A percentile compares a stretch with the other conserved stretches of the same genome.
These are phyloP conservation scores for Chaetodon trifascialis DNA, from an alignment of 2,113 vertebrate genomes.

Conservation along the genomic window DNA sequence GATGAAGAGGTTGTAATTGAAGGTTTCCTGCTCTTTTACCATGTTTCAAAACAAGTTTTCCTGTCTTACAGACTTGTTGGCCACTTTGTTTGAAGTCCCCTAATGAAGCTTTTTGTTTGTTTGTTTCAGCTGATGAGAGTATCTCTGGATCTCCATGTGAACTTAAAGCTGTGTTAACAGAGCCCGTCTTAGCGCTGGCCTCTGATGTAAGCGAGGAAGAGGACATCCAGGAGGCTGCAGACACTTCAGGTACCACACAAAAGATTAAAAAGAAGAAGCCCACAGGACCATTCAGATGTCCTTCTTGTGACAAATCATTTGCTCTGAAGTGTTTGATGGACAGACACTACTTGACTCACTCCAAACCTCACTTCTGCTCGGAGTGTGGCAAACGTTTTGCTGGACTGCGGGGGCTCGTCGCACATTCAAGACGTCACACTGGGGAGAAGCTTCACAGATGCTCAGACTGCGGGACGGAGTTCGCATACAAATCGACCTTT, in stretches of 20 bases:
- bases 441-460: constrained; percentile 69
- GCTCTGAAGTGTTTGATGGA: constrained; percentile 66
- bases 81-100: not conserved
- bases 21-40: not conserved
- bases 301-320: constrained; percentile 69
- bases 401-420: constrained; percentile 26
- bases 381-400: constrained; percentile 73
- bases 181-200: not conserved
- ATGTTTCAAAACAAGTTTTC: not conserved
- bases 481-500: constrained; percentile 64
- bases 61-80: too few relatives aligned
- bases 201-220: not conserved
- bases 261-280: constrained; percentile 18
- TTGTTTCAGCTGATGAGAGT: constrained; percentile 30
- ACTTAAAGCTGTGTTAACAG: not conserved
- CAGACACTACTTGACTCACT: constrained; percentile 64
- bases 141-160: not conserved
- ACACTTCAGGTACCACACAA: not conserved
- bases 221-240: not conserved
- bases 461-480: constrained; percentile 60
- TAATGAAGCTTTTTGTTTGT: not conserved
- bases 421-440: constrained; percentile 62
- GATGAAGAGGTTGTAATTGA: not conserved
- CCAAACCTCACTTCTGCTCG: constrained; percentile 66
- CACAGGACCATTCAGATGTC: constrained; percentile 40